Conservation (phyloP, 2,888 invertebrate species). For the Oligia fasciuncula region DNA sequence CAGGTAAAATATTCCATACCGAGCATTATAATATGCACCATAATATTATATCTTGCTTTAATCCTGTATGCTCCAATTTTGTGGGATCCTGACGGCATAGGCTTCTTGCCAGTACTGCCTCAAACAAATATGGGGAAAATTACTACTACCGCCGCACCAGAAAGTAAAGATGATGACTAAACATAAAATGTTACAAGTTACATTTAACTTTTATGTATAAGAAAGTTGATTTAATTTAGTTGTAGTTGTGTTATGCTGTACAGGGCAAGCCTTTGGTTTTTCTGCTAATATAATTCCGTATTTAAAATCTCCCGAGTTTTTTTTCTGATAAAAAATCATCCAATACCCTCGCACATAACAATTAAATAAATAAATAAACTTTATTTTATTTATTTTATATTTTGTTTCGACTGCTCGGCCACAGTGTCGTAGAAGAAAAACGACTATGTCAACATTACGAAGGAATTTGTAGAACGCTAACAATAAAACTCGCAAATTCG, state of each 20-base stretch:
- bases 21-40: constrained; percentile 67
- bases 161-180: no score
- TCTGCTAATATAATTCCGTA: neutral
- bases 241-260: neutral
- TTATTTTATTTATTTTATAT: no score
- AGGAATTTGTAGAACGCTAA: no score
- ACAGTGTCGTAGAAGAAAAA: no score
- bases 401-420: no score
- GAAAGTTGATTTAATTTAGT: constrained; percentile 9
- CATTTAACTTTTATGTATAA: neutral
- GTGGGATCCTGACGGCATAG: neutral
- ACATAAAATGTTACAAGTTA: no score
- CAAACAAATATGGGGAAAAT: no score
- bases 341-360: no score
- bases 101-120: neutral
- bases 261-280: constrained; percentile 3
- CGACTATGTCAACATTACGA: no score
- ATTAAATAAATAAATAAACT: no score
- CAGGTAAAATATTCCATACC: constrained; percentile 71
- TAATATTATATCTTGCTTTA: constrained; percentile 56
- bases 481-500: no score
- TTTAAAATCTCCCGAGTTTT: neutral
- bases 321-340: neutral
- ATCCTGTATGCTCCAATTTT: constrained; percentile 47
- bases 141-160: no score